Evolutionary conservation across 2,888 invertebrate species (phyloP).

Genomic region (Protula sp.): DNA sequence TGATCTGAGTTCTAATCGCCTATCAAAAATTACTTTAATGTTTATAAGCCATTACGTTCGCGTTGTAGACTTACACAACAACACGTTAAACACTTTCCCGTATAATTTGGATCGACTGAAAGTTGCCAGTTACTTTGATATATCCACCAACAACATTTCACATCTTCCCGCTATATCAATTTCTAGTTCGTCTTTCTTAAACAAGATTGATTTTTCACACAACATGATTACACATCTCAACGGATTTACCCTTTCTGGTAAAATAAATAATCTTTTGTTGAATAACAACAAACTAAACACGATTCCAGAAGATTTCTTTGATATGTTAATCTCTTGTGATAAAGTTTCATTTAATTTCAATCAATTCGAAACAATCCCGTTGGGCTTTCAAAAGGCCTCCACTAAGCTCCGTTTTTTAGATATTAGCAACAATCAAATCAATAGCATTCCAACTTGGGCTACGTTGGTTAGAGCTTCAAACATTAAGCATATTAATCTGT

Average conservation of each 20-base stretch:
- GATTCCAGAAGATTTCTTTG: not conserved
- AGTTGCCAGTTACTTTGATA: not conserved
- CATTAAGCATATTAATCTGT: too few relatives aligned
- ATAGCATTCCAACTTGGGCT: too few relatives aligned
- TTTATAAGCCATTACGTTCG: not conserved
- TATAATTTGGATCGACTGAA: not conserved
- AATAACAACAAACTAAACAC: not conserved
- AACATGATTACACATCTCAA: not conserved
- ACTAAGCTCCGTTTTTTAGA: too few relatives aligned
- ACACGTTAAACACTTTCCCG: not conserved
- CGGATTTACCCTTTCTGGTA: not conserved
- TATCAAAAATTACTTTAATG: not conserved
- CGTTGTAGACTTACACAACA: not conserved
- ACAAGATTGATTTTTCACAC: not conserved
- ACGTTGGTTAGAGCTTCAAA: too few relatives aligned
- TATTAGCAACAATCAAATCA: too few relatives aligned
- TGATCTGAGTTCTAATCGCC: not conserved
- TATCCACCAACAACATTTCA: not conserved
- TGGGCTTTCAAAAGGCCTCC: not conserved
- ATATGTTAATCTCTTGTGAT: not conserved
- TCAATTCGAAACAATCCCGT: not conserved
- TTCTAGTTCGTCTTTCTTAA: not conserved
- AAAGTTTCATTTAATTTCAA: not conserved
- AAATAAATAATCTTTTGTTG: not conserved
- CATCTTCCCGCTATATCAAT: not conserved